Evolutionary conservation across 1,140 invertebrate species (phyloP), one percentile per base, ranked within the genome.

Genomic region (Dreissena polymorpha): DNA sequence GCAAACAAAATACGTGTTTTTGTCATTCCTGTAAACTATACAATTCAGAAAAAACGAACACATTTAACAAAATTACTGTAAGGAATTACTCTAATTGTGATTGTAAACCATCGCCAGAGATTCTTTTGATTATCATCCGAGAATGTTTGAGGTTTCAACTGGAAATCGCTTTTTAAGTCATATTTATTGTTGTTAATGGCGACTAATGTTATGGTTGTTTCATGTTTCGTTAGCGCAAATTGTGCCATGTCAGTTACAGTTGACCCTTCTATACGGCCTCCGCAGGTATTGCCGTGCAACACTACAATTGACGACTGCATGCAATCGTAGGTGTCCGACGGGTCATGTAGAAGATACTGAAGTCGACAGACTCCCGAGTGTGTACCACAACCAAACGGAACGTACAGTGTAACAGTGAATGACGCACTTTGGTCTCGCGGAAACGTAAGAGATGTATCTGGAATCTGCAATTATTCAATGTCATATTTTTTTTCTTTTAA

Each of bases 381-480:
- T 21, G 27, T 14, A 10, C 64, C 27, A 70, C 76, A 79, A 14
- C 76, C 76, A 50, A 79, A 79, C 14, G 76, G 76, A 5, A 79
- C 25, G 50, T 79, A 69, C 16, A 69, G 29, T 14, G 23, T 25
- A 10, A 79, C 51, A n/a, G 76, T 53, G 27, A 79, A 79, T 12
- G 51, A 69, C 7, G 25, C 51, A 5, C 49, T 25, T 39, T 57
- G 14, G 25, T 65, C 76, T 69, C 76, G 21, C 49, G 16, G 53
- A n/a, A 79, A 25, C 13, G 27, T 13, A 10, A 79, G 23, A 14
- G 25, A 12, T 25, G 67, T 70, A 18, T 21, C 39, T 79, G 76
- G 69, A 27, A 79, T 18, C 76, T 79, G 29, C 16, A 73, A 73
- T 23, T 39, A 13, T 10, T 39, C 39, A 39, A 39, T 39, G 39